Evolutionary conservation across 2,113 vertebrate species (phyloP).

Genomic region (Hirundichthys speculiger): DNA sequence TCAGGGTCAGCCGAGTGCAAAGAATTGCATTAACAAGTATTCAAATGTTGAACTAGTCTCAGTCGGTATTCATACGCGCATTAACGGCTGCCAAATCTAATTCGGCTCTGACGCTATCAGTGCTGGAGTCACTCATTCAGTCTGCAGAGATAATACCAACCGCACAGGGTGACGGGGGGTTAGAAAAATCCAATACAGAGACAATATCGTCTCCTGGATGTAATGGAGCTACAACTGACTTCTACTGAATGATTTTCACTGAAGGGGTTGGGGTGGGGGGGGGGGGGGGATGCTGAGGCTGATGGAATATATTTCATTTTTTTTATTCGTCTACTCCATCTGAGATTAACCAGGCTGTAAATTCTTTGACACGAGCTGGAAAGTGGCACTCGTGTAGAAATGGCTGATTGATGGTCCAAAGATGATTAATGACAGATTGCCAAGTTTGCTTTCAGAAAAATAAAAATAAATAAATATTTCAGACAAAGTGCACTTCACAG

Average conservation of each 20-base stretch:
- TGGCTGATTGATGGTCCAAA: conserved; percentile 53
- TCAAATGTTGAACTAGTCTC: conserved; percentile 63
- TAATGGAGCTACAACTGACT: conserved; percentile 59
- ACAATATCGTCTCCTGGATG: conserved; percentile 52
- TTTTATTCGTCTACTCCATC: conserved; percentile 30
- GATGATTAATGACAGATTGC: conserved; percentile 52
- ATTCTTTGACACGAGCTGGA: conserved; percentile 29
- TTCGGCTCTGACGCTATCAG: conserved; percentile 50
- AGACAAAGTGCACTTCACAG: conserved; percentile 10
- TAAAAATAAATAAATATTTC: not conserved
- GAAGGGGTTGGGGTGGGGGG: conserved; percentile 1
- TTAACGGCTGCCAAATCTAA: conserved; percentile 70
- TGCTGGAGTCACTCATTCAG: conserved; percentile 42
- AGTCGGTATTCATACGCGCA: conserved; percentile 71
- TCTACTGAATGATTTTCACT: conserved; percentile 38
- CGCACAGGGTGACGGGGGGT: conserved; percentile 27
- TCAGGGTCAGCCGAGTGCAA: conserved; percentile 66
- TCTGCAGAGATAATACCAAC: conserved; percentile 58
- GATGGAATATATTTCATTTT: conserved; percentile 47
- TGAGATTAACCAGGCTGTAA: conserved; percentile 64
- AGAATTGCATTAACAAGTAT: conserved; percentile 63
- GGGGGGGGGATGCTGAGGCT: conserved; percentile 11
- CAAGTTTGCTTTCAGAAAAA: conserved; percentile 4
- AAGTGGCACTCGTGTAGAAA: conserved; percentile 31
- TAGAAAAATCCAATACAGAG: conserved; percentile 40